phyloP scores from a whole-genome alignment of 1,140 invertebrate genomes.

The Epicauta chinensis region DNA sequence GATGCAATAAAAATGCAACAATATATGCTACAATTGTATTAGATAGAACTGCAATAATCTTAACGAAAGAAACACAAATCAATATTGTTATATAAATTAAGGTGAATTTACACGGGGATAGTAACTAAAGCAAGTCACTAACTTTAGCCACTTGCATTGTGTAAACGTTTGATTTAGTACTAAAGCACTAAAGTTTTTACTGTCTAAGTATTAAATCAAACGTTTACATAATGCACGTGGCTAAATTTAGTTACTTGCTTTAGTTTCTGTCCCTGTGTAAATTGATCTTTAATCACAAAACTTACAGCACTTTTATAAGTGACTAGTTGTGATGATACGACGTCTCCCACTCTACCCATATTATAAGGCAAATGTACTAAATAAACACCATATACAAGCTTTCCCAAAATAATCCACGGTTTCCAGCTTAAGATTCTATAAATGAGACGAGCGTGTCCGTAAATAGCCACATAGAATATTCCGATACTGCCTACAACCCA shows the following conservation, averaged over 20 bases:
- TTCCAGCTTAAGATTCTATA: constrained; percentile 47
- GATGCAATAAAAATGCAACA: constrained; percentile 41
- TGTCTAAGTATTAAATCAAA: too few species aligned
- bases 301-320: too few species aligned
- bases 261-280: too few species aligned
- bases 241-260: too few species aligned
- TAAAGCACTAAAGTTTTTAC: too few species aligned
- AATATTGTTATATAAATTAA: background rate
- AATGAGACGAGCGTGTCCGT: constrained; percentile 35
- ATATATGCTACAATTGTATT: constrained; percentile 42
- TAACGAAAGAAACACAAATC: constrained; percentile 9
- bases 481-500: constrained; percentile 50
- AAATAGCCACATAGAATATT: constrained; percentile 45
- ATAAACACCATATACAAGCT: constrained; percentile 66
- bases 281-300: too few species aligned
- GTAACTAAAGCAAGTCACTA: too few species aligned
- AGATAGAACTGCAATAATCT: constrained; percentile 32
- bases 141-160: too few species aligned
- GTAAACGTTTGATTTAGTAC: too few species aligned
- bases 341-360: constrained; percentile 42
- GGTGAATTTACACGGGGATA: constrained; percentile 38
- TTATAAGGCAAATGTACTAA: too few species aligned
- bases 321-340: too few species aligned
- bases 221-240: too few species aligned
- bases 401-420: constrained; percentile 60